Evolutionary conservation across 2,113 vertebrate genomes (phyloP), one percentile per base, ranked within the genome.

Genomic region (Paraplagusia blochii): DNA sequence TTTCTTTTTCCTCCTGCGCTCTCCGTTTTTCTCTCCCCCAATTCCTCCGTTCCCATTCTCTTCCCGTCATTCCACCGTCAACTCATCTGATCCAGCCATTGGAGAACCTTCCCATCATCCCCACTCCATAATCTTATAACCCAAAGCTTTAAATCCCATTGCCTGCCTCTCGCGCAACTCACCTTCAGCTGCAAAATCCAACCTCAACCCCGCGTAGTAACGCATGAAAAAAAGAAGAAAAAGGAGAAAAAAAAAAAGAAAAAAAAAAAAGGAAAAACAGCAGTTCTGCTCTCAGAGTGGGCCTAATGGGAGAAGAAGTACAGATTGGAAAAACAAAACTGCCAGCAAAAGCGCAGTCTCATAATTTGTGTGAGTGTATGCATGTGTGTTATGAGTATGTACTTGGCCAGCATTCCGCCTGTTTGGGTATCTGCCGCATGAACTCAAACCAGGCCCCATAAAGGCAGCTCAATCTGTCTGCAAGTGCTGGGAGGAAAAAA

Each of bases 351-450:
- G 61, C 63, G 72, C 49, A 70, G 62, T 65, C 46, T 67, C 53
- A 67, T 57, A 59, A 38, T 19, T 19, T 51, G 33, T 51, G 49
- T 38, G 49, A 36, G 38, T 68, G 51, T 61, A 17, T 44, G 19
- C 45, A 22, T 54, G 74, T 52, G 58, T 61, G 38, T 68, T 79
- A 61, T 66, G 72, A 73, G 73, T 68, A 55, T 81, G 76, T 66
- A 60, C 68, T 84, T 84, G 77, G 80, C 74, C 38, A 70, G 66
- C 14, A 5, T 56, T 69, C 53, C 61, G 71, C 67, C 71, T 44
- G 44, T 77, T 87, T 86, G 75, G 75, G 76, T 79, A 81, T 79
- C 77, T 85, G 79, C 77, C 75, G 82, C 56, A 50, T 82, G 82
- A 85, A 77, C 77, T 85, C 74, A 70, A 74, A 72, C 52, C 68